These are phyloP conservation scores for Condylostylus longicornis DNA, from an alignment of 1,140 invertebrate genomes.

Conservation along the genomic window DNA sequence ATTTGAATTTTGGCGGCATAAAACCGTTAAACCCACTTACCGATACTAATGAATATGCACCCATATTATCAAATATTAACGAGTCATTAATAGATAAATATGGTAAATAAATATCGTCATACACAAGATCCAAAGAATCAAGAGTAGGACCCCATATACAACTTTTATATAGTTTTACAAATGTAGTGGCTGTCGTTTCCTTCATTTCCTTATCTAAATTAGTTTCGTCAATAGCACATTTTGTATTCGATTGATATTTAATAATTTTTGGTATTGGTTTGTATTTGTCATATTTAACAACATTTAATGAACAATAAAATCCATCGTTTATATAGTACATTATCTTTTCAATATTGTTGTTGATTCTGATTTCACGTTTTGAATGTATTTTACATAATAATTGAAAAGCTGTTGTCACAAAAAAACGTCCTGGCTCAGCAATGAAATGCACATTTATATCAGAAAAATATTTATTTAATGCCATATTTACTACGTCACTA, in stretches of 20 bases:
- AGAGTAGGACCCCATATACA: conserved; percentile 92
- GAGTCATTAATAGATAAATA: too few species aligned
- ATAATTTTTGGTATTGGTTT: conserved; percentile 15
- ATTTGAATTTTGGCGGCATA: too few species aligned
- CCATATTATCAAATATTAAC: too few species aligned
- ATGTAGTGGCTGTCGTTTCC: too few species aligned
- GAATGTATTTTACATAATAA: conserved; percentile 76
- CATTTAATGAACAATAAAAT: conserved; percentile 97
- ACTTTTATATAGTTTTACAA: conserved; percentile 23
- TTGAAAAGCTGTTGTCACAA: conserved; percentile 85
- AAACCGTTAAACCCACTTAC: too few species aligned
- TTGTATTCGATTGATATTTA: too few species aligned
- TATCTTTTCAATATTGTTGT: conserved; percentile 41
- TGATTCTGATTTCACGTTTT: conserved; percentile 55
- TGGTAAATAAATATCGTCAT: too few species aligned
- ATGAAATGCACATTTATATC: conserved; percentile 66
- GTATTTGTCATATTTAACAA: conserved; percentile 88
- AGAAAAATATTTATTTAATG: conserved; percentile 71
- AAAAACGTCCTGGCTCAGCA: conserved; percentile 92
- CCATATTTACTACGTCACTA: conserved; percentile 46
- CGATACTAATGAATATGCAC: too few species aligned
- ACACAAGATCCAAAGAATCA: conserved; percentile 84
- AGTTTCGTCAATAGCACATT: too few species aligned
- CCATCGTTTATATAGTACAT: conserved; percentile 99
- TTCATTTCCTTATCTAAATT: conserved; percentile 11